These are phyloP conservation scores for Apodemia zela DNA, from an alignment of 2,888 invertebrate genomes.

Conservation along the genomic window DNA sequence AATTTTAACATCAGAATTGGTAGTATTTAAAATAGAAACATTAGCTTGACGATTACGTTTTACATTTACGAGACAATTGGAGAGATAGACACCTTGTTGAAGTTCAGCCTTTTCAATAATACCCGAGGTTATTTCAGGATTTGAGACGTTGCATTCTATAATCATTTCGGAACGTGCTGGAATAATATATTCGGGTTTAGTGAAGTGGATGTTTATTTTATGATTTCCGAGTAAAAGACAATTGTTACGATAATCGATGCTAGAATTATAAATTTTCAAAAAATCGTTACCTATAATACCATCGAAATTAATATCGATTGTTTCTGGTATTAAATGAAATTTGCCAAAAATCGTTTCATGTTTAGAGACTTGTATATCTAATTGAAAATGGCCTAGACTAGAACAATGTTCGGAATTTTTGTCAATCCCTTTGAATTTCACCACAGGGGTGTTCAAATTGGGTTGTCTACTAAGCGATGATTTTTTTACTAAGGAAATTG, in stretches of 20 bases:
- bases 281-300: neutral
- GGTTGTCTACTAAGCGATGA: neutral
- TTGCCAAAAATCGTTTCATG: too few species aligned
- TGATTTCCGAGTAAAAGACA: neutral
- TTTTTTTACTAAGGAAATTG: neutral
- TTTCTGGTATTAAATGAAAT: too few species aligned
- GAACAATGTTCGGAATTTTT: neutral
- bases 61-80: neutral
- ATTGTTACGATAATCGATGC: neutral
- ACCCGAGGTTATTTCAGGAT: conserved; percentile 8
- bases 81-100: neutral
- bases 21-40: neutral
- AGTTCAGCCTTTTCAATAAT: conserved; percentile 12
- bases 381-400: neutral
- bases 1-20: neutral
- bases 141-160: conserved; percentile 15
- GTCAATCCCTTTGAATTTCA: neutral
- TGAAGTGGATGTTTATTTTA: neutral
- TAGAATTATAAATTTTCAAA: neutral
- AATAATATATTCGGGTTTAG: conserved; percentile 17
- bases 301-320: too few species aligned
- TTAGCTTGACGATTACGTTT: neutral
- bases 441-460: too few species aligned
- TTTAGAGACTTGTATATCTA: too few species aligned
- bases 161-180: conserved; percentile 17